These are phyloP conservation scores for Arizona elegans DNA, from an alignment of 2,113 vertebrate species.

Conservation along the genomic window DNA sequence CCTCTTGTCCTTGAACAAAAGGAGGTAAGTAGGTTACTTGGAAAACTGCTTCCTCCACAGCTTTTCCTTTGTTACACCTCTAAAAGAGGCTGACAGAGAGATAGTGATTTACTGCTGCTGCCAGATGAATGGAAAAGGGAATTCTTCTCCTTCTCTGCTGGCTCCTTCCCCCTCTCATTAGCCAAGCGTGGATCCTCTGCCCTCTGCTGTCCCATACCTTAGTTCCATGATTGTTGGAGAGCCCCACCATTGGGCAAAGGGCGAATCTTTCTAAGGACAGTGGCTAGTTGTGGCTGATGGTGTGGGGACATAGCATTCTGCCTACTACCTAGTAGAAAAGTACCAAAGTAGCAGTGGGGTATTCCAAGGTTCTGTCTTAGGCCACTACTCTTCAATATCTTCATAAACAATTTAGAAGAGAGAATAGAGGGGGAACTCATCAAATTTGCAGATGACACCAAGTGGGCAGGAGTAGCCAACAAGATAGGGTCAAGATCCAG, in stretches of 20 bases:
- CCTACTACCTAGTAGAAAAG: background rate
- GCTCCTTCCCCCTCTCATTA: background rate
- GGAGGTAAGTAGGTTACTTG: background rate
- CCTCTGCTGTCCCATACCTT: background rate
- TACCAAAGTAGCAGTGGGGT: background rate
- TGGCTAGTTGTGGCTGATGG: background rate
- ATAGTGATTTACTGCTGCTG: background rate
- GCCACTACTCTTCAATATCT: background rate
- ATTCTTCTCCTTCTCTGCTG: background rate
- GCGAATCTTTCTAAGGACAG: background rate
- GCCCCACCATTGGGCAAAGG: background rate
- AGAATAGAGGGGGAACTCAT: background rate
- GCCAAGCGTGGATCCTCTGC: background rate
- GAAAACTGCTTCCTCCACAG: background rate
- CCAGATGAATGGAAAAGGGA: background rate
- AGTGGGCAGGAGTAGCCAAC: background rate
- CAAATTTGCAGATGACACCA: background rate
- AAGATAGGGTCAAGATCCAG: background rate
- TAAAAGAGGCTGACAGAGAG: background rate
- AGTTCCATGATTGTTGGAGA: background rate
- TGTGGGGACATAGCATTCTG: background rate
- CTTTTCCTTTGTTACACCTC: background rate
- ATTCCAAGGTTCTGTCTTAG: background rate
- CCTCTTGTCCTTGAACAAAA: background rate
- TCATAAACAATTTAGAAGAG: background rate